Conservation (phyloP, 2,888 invertebrate species). For the Chaetogeoica ovagalla region DNA sequence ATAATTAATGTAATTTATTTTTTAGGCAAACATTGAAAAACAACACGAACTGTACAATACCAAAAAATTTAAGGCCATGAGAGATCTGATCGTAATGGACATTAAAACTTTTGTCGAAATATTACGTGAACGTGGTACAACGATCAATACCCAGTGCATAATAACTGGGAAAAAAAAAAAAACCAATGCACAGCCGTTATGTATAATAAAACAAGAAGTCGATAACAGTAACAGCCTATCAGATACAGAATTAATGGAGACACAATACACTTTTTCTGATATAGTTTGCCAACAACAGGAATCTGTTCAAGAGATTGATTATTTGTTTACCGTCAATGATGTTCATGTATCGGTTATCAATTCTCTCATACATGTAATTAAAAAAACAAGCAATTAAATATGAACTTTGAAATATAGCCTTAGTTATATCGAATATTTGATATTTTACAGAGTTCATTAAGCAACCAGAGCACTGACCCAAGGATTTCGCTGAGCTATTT, state of each 20-base stretch:
- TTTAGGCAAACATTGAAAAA: conserved; percentile 26
- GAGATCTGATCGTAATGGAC: conserved; percentile 33
- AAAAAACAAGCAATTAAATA: neutral
- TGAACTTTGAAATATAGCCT: neutral
- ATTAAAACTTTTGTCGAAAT: conserved; percentile 34
- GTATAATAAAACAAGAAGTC: conserved; percentile 11
- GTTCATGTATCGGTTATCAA: conserved; percentile 65
- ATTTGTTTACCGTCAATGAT: conserved; percentile 58
- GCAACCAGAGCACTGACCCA: conserved; percentile 66
- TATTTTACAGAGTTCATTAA: conserved; percentile 68
- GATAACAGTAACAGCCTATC: neutral
- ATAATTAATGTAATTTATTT: neutral
- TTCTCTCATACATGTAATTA: conserved; percentile 62
- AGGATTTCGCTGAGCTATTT: conserved; percentile 71
- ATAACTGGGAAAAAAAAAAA: conserved; percentile 57
- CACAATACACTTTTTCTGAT: neutral
- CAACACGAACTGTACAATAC: conserved; percentile 21
- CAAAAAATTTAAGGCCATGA: conserved; percentile 39
- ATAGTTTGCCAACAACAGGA: neutral
- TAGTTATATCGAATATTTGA: neutral
- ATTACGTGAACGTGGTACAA: conserved; percentile 28
- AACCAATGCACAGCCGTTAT: neutral
- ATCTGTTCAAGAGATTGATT: neutral
- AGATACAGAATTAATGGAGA: neutral
- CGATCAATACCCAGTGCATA: conserved; percentile 17